These are phyloP conservation scores for Anolis carolinensis DNA, from an alignment of 2,113 vertebrate genomes.

Conservation along the genomic window DNA sequence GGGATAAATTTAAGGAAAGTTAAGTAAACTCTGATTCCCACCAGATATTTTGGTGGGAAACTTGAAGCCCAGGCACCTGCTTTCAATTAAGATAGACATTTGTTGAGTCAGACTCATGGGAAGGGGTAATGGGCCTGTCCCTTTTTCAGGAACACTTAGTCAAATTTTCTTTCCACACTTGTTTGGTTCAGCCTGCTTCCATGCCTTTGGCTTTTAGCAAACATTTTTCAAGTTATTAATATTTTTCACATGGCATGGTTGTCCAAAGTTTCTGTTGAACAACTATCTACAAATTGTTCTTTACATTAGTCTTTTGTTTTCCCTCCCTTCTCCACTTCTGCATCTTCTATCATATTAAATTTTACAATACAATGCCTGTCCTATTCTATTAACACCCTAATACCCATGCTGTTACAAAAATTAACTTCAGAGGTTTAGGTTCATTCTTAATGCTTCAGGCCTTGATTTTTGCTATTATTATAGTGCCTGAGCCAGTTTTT, in stretches of 20 bases:
- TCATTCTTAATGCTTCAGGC: neutral
- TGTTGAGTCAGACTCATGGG: neutral
- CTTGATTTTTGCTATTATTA: neutral
- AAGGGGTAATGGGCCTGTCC: too few species aligned
- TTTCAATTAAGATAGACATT: neutral
- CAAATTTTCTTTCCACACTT: neutral
- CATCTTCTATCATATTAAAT: neutral
- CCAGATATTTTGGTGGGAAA: neutral
- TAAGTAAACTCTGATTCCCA: neutral
- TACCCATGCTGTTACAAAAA: neutral
- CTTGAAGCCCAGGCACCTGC: too few species aligned
- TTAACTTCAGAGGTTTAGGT: slow-evolving; percentile 13
- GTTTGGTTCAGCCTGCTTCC: neutral
- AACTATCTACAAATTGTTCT: neutral
- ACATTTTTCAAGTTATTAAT: neutral
- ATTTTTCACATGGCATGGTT: accelerated
- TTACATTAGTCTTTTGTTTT: neutral
- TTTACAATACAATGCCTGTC: neutral
- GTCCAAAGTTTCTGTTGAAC: neutral
- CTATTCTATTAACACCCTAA: neutral
- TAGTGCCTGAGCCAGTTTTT: neutral
- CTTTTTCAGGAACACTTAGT: neutral
- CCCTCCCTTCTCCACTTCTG: neutral
- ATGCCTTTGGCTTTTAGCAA: neutral
- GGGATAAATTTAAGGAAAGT: too few species aligned